Evolutionary conservation across 2,113 vertebrate species (phyloP).

Genomic region (Toxotes jaculatrix): DNA sequence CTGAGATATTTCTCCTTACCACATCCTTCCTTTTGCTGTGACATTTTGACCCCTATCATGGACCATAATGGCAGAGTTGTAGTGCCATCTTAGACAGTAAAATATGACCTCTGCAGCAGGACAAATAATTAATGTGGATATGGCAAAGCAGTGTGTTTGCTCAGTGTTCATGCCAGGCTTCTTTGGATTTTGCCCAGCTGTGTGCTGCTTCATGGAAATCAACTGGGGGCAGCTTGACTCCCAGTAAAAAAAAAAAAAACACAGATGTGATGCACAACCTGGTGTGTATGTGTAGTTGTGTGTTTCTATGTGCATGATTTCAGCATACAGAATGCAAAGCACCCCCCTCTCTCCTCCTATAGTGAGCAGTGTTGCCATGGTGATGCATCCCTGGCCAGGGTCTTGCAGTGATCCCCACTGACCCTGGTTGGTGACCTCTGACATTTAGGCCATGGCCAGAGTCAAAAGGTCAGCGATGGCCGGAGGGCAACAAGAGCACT

Average conservation of each 20-base stretch:
- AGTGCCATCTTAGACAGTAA: constrained; percentile 13
- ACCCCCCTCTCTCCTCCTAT: constrained; percentile 62
- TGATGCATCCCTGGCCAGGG: constrained; percentile 72
- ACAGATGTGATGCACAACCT: constrained; percentile 39
- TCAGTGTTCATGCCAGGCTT: constrained; percentile 14
- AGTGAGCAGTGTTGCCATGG: constrained; percentile 79
- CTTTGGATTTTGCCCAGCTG: constrained; percentile 35
- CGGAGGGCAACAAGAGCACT: constrained; percentile 83
- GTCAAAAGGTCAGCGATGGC: constrained; percentile 83
- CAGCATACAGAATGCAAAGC: constrained; percentile 61
- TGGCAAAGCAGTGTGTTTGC: background rate
- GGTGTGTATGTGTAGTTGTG: constrained; percentile 37
- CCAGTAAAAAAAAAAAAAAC: background rate
- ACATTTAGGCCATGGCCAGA: constrained; percentile 84
- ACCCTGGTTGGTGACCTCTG: constrained; percentile 81
- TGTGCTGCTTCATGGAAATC: constrained; percentile 32
- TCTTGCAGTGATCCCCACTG: constrained; percentile 74
- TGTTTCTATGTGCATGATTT: constrained; percentile 45
- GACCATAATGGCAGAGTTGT: background rate
- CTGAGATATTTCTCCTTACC: background rate
- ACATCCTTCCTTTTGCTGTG: background rate
- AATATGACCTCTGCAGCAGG: constrained; percentile 6
- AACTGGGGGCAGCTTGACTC: constrained; percentile 19
- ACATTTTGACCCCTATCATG: constrained; percentile 15
- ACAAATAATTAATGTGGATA: constrained; percentile 3